phyloP scores from a whole-genome alignment of 1,140 invertebrate genomes.

The Formica selysi region DNA sequence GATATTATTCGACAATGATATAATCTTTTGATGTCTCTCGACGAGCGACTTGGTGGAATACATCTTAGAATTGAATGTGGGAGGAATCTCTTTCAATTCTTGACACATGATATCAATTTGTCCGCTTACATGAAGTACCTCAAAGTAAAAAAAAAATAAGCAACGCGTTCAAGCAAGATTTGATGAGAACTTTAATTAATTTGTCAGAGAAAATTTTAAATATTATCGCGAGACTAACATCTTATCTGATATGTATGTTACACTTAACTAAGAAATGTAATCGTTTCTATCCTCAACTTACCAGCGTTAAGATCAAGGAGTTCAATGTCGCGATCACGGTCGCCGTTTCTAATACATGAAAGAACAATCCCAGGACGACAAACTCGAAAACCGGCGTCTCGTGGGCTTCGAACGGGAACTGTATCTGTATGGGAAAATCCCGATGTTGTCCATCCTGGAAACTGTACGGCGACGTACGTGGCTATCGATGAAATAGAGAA shows the following conservation, averaged over 20 bases:
- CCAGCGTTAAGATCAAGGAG: slow-evolving; percentile 47
- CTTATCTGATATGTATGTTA: neutral
- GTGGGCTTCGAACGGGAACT: slow-evolving; percentile 34
- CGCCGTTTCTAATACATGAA: slow-evolving; percentile 35
- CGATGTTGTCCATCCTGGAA: neutral
- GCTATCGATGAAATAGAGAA: slow-evolving; percentile 26
- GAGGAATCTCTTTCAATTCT: slow-evolving; percentile 24
- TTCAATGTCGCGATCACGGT: slow-evolving; percentile 52
- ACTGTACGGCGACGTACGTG: neutral
- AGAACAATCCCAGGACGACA: slow-evolving; percentile 23
- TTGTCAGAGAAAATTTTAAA: neutral
- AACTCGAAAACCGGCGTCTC: slow-evolving; percentile 48
- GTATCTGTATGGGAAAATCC: slow-evolving; percentile 50
- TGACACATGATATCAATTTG: slow-evolving; percentile 61
- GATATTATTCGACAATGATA: slow-evolving; percentile 52
- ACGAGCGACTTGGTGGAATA: slow-evolving; percentile 22
- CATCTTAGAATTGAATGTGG: neutral
- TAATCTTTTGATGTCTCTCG: slow-evolving; percentile 47
- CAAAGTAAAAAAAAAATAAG: slow-evolving; percentile 37
- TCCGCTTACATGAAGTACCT: slow-evolving; percentile 61
- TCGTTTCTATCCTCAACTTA: slow-evolving; percentile 7
- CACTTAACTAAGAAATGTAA: neutral
- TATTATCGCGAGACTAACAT: neutral
- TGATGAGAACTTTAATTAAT: neutral
- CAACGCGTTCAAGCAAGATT: neutral